Evolutionary conservation across 37 sponge, comb jelly and placozoan genomes (phyloP), one percentile per base, ranked within the genome.

Genomic region (Chondrilla cf. caribensis): DNA sequence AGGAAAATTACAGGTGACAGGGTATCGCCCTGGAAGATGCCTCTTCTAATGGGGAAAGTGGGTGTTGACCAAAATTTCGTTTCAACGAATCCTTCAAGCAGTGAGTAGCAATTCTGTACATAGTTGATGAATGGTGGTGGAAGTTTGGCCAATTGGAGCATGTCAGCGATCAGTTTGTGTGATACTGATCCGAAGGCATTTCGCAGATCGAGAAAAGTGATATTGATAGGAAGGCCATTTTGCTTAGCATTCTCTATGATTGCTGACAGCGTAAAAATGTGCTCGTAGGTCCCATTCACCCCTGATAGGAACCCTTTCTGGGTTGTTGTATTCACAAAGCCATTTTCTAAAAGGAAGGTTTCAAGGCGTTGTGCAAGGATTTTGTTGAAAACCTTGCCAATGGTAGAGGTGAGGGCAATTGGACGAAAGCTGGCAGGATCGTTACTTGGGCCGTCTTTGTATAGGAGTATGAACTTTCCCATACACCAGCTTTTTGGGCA

Each of bases 161-260:
- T 80, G 22, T 80, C 60, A n/a, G 2, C 4, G 2, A 62, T 75
- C 35, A 78, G 26, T 3, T n/a, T 3, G 29, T 85, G 86, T 25
- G 80, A 55, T 3, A 85, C 43, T 55, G 80, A 79, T 0, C 86
- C 80, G 79, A 85, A 85, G 9, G 86, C 81, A 80, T 85, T 85
- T 21, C 35, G 7, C 24, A 85, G 86, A 54, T 85, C 86, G 0
- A 79, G 28, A n/a, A 62, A 62, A 6, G 64, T 62, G 51, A 47
- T 47, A 11, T 47, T 47, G 51, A 47, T 47, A 47, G 51, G 51
- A 11, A 47, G 51, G 51, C 51, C 51, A 47, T 47, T 47, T 6
- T 6, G 11, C 51, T 47, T 47, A 14, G 51, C 51, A 47, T 47
- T 47, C 6, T 47, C 51, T 11, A 47, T 47, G 51, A 47, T 47